These are phyloP conservation scores for Slavum lentiscoides DNA, from an alignment of 2,888 invertebrate genomes.

Conservation along the genomic window DNA sequence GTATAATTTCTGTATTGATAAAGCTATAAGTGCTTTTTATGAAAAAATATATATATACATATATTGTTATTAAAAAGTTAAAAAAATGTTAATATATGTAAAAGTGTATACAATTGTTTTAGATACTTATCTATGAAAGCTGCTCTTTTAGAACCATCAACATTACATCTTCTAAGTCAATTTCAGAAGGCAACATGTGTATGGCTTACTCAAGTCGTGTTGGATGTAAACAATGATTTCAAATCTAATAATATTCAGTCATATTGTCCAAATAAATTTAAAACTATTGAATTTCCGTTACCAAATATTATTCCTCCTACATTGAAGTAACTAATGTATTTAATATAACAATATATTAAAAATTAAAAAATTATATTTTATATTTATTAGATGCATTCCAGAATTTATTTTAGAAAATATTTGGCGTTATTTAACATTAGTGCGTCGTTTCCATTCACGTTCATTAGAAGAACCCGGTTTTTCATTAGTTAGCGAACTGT, in stretches of 20 bases:
- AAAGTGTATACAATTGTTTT: slow-evolving; percentile 12
- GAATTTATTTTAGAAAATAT: slow-evolving; percentile 89
- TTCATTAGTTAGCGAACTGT: slow-evolving; percentile 69
- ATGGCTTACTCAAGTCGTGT: slow-evolving; percentile 84
- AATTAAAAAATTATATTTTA: background rate
- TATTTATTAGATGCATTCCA: slow-evolving; percentile 73
- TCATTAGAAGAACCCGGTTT: slow-evolving; percentile 70
- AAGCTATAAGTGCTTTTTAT: too few species aligned
- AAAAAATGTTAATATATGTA: background rate
- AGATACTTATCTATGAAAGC: slow-evolving; percentile 75
- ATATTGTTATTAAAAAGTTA: too few species aligned
- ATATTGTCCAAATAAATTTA: slow-evolving; percentile 68
- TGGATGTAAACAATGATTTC: slow-evolving; percentile 60
- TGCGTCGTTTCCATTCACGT: slow-evolving; percentile 68
- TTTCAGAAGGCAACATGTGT: slow-evolving; percentile 80
- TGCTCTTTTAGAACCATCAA: slow-evolving; percentile 75
- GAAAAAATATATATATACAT: too few species aligned
- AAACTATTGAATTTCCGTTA: slow-evolving; percentile 69
- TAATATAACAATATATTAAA: background rate
- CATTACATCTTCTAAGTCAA: slow-evolving; percentile 71
- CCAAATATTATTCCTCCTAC: slow-evolving; percentile 49
- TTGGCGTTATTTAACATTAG: slow-evolving; percentile 76
- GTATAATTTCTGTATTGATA: too few species aligned
- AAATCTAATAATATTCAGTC: slow-evolving; percentile 59
- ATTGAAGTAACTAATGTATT: slow-evolving; percentile 50